Base-by-base conservation (phyloP, 2,888 invertebrate species). In the Patella depressa region DNA sequence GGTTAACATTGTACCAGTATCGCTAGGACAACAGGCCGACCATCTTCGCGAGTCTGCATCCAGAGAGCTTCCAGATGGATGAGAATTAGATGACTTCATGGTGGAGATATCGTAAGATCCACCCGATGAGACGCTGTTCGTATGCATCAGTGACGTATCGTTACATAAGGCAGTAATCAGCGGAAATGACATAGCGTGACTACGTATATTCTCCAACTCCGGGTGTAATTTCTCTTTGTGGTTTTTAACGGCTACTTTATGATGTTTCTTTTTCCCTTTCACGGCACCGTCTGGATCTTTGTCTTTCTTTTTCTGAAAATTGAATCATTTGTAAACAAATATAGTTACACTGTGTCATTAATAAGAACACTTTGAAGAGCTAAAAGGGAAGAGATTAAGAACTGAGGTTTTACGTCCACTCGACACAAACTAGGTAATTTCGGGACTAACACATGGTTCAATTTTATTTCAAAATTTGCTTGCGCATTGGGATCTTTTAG, bases 141-240 rank as follows among this genome's bases (percentile, higher is more conserved):
- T 79, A 19, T 84, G 83, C 82, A 89, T 93, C 88, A 98, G 93
- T 79, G 96, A 96, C 79, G 96, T 94, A 92, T 98, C 98, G 91
- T 97, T 98, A 93, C 97, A 98, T 85, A 98, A 93, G 17, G 97
- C 98, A 79, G 97, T 96, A 89, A 98, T 97, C 80, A 98, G 93
- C 29, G 98, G 98, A 91, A 98, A 93, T 2, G 87, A 86, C 76
- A 85, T 85, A 72, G 88, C 87, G 73, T 87, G 83, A 7, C 86
- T 83, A 17, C 87, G 81, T 17, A 89, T 87, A 78, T 88, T 87
- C 73, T 88, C 88, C 34, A 89, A 82, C 74, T 89, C 88, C 0
- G 89, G 89, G 75, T 89, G 88, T 53, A 89, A 83, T 12, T 80
- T 82, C 78, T 86, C 87, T 75, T 74, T 71, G 78, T 76, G n/a